A percentile compares a stretch with the other conserved stretches of the same genome.
Conservation (phyloP, 2,113 vertebrate species). For the Elgaria multicarinata region DNA sequence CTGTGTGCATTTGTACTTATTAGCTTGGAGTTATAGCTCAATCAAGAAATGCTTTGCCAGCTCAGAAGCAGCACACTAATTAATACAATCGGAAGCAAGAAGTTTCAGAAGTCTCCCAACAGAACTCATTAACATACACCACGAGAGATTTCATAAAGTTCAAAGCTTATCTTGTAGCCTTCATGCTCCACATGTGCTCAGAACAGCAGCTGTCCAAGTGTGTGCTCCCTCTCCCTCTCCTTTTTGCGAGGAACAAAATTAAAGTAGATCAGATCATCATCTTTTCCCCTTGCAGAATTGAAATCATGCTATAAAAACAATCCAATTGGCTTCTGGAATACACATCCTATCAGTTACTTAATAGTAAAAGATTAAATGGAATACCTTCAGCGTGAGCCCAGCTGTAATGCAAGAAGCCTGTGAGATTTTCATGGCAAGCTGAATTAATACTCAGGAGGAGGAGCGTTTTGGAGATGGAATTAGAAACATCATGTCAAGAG, state of each 20-base stretch:
- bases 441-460: background rate
- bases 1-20: conserved; percentile 29
- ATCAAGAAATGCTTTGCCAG: conserved; percentile 21
- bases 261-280: conserved; percentile 77
- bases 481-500: background rate
- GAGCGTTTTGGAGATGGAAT: background rate
- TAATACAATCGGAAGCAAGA: conserved; percentile 64
- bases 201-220: conserved; percentile 74
- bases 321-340: conserved; percentile 67
- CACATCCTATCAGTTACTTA: conserved; percentile 34
- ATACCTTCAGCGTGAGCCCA: background rate
- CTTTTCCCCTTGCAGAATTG: conserved; percentile 66
- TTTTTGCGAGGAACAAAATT: conserved; percentile 72
- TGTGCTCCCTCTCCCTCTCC: conserved; percentile 46
- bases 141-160: conserved; percentile 72
- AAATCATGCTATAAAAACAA: conserved; percentile 69
- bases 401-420: fast-evolving
- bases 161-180: conserved; percentile 74
- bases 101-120: conserved; percentile 63
- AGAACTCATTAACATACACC: conserved; percentile 71
- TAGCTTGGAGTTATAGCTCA: conserved; percentile 41
- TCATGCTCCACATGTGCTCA: conserved; percentile 60
- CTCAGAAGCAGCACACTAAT: conserved; percentile 57
- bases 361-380: conserved; percentile 38
- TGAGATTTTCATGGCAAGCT: background rate